Conservation (phyloP, 2,888 invertebrate genomes). For the Callinectes sapidus region DNA sequence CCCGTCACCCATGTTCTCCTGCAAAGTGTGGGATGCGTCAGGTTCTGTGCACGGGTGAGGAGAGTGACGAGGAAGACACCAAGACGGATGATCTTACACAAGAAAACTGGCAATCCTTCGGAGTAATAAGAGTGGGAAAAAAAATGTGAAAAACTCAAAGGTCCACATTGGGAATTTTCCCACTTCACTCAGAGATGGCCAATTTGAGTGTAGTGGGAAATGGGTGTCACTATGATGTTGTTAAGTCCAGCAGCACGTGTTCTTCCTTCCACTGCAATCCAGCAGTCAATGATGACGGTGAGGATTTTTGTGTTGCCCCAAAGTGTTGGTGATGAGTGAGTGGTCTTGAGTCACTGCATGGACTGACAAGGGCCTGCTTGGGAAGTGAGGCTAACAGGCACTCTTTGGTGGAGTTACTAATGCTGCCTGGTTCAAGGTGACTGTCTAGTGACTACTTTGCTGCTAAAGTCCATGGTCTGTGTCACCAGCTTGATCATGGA, state of each 20-base stretch:
- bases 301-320: neutral
- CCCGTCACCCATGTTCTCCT: slow-evolving; percentile 65
- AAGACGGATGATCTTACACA: neutral
- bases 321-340: neutral
- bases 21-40: slow-evolving; percentile 20
- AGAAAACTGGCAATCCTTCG: neutral
- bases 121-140: neutral
- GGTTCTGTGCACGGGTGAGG: neutral
- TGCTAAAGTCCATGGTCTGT: neutral
- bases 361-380: neutral
- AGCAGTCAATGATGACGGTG: neutral
- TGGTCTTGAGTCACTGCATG: neutral
- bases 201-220: slow-evolving; percentile 2
- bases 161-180: neutral
- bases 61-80: neutral
- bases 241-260: neutral
- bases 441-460: neutral
- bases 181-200: neutral
- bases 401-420: neutral
- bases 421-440: neutral
- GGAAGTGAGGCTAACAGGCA: neutral
- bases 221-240: slow-evolving; percentile 16
- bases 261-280: neutral
- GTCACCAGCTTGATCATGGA: neutral
- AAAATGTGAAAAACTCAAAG: neutral